Base-by-base conservation (phyloP, 2,888 invertebrate species). In the Pterostichus niger region DNA sequence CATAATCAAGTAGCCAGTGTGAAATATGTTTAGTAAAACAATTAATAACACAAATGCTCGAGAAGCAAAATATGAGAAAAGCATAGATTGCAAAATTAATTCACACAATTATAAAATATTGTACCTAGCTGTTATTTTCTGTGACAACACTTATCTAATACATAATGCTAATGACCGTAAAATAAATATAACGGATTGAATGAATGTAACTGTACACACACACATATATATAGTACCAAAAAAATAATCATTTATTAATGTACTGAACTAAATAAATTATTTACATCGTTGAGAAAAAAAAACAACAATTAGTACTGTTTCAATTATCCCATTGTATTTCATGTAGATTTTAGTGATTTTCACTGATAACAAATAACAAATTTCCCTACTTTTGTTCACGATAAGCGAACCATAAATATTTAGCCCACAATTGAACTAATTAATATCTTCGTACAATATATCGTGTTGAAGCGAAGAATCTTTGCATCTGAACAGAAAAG, bases 161-260 rank as follows among this genome's bases (percentile, higher is more conserved):
- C 15, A 13, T 13, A 52, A 52, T n/a, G 52, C 9, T 52, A 52
- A 52, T 52, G 52, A 52, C 56, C 56, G 56, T 56, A 56, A 56
- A 56, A 56, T 56, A 56, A 56, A 56, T 10, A 56, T 56, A 56
- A 56, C 56, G 56, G 56, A 13, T 56, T 52, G 52, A 52, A 52
- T 24, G 24, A 24, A 24, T 24, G 9, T 52, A 52, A 52, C 52
- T 17, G 56, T 17, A 56, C 10, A 17, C 10, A 17, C 24, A 13
- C 56, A 56, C 9, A 2, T 56, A n/a, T 54, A 6, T 35, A 35
- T 35, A 6, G 6, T 40, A 6, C 13, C 56, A 5, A 15, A 15
- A 56, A 56, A 56, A 11, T 5, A 6, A 49, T 44, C 11, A 13
- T n/a, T 13, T 52, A 10, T 52, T 52, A 13, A 6, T 2, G 52